Conservation (phyloP, 2,113 vertebrate species). For the Phyllostomus hastatus region DNA sequence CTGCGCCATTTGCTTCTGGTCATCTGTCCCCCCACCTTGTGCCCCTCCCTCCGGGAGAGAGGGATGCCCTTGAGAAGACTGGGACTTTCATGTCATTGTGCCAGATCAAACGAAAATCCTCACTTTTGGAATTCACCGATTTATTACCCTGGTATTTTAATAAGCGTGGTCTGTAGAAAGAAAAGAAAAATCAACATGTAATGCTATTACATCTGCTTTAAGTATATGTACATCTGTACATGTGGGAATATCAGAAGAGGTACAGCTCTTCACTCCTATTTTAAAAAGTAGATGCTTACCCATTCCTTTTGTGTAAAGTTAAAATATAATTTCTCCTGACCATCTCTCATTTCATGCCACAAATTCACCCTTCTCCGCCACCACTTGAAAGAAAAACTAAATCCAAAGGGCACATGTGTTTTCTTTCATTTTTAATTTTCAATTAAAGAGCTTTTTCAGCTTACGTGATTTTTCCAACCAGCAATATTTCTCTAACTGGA, state of each 20-base stretch:
- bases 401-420: conserved; percentile 1
- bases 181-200: background rate
- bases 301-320: background rate
- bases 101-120: background rate
- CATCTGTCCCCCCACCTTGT: conserved; percentile 29
- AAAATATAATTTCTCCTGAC: background rate
- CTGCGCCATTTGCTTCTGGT: conserved; percentile 53
- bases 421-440: conserved; percentile 59
- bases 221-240: background rate
- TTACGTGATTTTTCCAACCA: background rate
- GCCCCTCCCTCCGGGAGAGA: conserved; percentile 28
- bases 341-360: background rate
- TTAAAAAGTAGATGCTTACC: background rate
- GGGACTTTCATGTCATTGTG: background rate
- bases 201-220: background rate
- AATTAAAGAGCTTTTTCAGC: conserved; percentile 28
- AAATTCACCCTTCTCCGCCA: background rate
- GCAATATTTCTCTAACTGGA: background rate
- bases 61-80: conserved; percentile 56
- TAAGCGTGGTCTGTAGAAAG: background rate
- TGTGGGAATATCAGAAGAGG: background rate
- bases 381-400: conserved; percentile 21
- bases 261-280: background rate
- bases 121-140: background rate
- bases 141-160: background rate